Evolutionary conservation across 2,888 invertebrate species (phyloP).

Genomic region (Sialis fuliginosa): DNA sequence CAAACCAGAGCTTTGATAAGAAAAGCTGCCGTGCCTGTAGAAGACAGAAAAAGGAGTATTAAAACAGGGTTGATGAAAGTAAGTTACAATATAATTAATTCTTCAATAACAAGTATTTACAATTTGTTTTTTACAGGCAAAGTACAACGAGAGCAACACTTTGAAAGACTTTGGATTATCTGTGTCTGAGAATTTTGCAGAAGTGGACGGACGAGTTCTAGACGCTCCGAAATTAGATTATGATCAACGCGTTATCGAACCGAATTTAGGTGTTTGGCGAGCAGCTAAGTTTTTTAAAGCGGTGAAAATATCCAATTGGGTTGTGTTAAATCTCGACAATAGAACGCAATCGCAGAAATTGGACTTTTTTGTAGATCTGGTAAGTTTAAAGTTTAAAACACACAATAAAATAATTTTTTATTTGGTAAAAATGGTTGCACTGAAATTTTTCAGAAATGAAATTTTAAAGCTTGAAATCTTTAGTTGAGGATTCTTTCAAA

Average conservation of each 20-base stretch:
- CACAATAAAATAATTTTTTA: no score
- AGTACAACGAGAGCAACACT: conserved; percentile 27
- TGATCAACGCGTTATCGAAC: conserved; percentile 16
- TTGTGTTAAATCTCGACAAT: conserved; percentile 24
- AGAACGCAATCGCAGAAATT: conserved; percentile 12
- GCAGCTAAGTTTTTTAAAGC: conserved; percentile 22
- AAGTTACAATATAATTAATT: conserved; percentile 17
- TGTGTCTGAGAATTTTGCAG: conserved; percentile 54
- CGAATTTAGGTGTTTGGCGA: conserved; percentile 28
- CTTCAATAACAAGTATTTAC: no score
- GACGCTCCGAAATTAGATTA: conserved; percentile 50
- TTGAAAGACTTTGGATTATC: conserved; percentile 69
- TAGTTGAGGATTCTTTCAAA: no score
- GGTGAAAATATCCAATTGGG: conserved; percentile 25
- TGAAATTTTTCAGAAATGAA: no score
- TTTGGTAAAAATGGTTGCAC: no score
- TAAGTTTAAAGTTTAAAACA: conserved; percentile 12
- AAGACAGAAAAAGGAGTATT: conserved; percentile 62
- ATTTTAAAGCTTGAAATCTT: no score
- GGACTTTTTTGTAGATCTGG: conserved; percentile 16
- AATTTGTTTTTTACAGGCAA: conserved; percentile 15
- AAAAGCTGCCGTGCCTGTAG: conserved; percentile 66
- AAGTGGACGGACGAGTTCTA: conserved; percentile 62
- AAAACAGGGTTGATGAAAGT: conserved; percentile 38
- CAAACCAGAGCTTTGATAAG: conserved; percentile 81